Conservation (phyloP, 2,113 vertebrate species). For the Sorex fumeus region DNA sequence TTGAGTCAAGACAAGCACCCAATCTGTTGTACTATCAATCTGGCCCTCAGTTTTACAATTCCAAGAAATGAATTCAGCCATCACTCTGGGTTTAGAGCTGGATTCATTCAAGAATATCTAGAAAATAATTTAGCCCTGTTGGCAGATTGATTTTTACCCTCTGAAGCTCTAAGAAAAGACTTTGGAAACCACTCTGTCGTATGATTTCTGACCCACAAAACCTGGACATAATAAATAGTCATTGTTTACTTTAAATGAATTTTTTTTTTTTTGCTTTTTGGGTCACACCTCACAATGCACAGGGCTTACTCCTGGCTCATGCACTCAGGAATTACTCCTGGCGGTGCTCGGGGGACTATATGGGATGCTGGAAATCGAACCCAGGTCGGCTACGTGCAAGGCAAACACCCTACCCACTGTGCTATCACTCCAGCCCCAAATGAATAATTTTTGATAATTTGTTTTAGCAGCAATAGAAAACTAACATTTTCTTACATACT, state of each 20-base stretch:
- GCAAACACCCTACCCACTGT: no score
- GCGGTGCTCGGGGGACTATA: no score
- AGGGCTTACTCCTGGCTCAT: no score
- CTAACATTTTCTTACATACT: neutral
- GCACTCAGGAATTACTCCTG: no score
- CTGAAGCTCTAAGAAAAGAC: neutral
- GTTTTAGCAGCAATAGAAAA: constrained; percentile 8
- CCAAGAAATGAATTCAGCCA: constrained; percentile 11
- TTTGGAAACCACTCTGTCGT: no score
- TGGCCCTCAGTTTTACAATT: neutral
- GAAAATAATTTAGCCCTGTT: neutral
- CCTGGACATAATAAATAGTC: neutral
- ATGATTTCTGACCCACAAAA: neutral
- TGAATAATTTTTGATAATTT: neutral
- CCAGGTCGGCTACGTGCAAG: no score
- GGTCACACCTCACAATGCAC: no score
- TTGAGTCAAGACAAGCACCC: no score
- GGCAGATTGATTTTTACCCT: neutral
- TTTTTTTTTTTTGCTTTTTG: no score
- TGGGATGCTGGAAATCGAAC: no score
- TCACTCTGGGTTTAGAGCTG: neutral
- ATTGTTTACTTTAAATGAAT: neutral
- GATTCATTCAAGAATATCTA: neutral
- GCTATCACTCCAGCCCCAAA: no score
- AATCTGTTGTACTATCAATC: no score